These are phyloP conservation scores for Chironomus striatipennis DNA, from an alignment of 1,140 invertebrate genomes.

Conservation along the genomic window DNA sequence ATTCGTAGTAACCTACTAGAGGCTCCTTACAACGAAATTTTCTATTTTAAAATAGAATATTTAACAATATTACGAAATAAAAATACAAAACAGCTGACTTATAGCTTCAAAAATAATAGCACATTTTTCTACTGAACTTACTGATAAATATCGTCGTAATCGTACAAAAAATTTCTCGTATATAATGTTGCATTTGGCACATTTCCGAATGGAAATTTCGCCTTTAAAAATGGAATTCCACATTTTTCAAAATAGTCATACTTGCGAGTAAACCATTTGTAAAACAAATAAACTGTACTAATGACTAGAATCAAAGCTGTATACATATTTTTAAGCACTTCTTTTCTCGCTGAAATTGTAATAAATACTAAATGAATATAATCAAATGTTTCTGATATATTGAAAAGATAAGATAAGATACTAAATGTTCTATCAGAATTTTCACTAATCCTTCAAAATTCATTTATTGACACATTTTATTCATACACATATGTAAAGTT, in stretches of 20 bases:
- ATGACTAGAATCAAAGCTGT: no score
- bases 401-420: no score
- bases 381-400: no score
- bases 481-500: no score
- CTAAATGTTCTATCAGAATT: no score
- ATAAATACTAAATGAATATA: no score
- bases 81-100: background rate
- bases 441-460: no score
- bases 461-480: no score
- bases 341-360: no score
- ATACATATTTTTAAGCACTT: no score
- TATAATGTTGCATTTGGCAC: constrained; percentile 23
- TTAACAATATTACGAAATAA: background rate
- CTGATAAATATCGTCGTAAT: background rate
- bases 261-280: constrained; percentile 33
- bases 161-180: constrained; percentile 31
- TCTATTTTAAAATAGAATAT: constrained; percentile 16
- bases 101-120: no score
- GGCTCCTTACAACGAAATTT: background rate
- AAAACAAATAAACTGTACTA: constrained; percentile 26
- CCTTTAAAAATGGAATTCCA: constrained; percentile 31
- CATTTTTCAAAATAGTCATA: constrained; percentile 34
- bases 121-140: background rate
- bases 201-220: constrained; percentile 32
- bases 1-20: background rate